A percentile compares a stretch with the other conserved stretches of the same genome.
phyloP scores from a whole-genome alignment of 1,140 invertebrate species.

The Sweltsa coloradensis region DNA sequence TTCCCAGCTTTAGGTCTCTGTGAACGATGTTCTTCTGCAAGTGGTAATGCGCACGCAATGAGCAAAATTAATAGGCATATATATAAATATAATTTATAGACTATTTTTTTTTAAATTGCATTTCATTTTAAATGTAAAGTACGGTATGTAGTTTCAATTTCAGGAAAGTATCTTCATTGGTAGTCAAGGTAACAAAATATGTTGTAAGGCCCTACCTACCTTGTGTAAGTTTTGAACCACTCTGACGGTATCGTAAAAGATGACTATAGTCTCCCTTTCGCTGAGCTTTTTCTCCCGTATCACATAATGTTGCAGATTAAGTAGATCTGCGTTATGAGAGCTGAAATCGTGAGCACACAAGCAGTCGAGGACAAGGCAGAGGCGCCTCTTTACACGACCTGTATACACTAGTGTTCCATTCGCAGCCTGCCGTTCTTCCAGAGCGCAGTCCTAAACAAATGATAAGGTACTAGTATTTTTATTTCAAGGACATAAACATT shows the following conservation, averaged over 20 bases:
- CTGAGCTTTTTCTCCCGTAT: conserved; percentile 67
- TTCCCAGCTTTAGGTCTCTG: conserved; percentile 68
- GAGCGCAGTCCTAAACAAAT: conserved; percentile 50
- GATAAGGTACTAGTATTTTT: conserved; percentile 8
- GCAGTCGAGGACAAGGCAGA: conserved; percentile 68
- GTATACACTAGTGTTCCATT: conserved; percentile 42
- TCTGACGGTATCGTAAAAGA: conserved; percentile 65
- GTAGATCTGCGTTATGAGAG: conserved; percentile 48
- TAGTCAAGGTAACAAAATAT: conserved; percentile 2
- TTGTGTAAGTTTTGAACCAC: conserved; percentile 65
- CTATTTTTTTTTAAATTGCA: no score
- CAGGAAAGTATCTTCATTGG: no score
- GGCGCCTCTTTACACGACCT: conserved; percentile 43
- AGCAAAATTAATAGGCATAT: conserved; percentile 4
- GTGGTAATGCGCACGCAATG: conserved; percentile 15
- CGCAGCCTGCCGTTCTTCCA: conserved; percentile 44
- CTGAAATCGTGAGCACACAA: conserved; percentile 62
- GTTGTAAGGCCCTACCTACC: conserved; percentile 31
- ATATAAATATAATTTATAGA: conserved; percentile 8
- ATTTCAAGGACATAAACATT: no score
- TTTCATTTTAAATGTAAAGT: no score
- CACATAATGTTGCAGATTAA: conserved; percentile 73
- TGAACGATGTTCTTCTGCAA: conserved; percentile 69
- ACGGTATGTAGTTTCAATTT: no score
- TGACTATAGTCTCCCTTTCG: conserved; percentile 61